These are phyloP conservation scores for Sciurus carolinensis DNA, from an alignment of 2,797 vertebrate genomes.

Conservation along the genomic window DNA sequence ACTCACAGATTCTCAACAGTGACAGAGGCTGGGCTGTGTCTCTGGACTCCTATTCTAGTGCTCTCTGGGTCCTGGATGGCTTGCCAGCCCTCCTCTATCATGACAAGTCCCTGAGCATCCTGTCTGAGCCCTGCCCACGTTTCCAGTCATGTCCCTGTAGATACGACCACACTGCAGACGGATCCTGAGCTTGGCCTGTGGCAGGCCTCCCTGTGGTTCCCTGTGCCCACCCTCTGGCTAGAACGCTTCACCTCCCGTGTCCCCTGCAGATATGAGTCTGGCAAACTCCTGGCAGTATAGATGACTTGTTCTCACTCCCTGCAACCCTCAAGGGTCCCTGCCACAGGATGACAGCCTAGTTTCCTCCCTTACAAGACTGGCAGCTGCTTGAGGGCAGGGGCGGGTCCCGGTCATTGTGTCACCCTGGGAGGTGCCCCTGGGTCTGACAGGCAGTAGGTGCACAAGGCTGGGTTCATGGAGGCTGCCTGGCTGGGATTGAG, in stretches of 20 bases:
- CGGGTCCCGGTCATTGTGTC: not conserved
- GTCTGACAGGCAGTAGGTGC: not conserved
- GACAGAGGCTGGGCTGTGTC: not conserved
- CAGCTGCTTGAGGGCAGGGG: not conserved
- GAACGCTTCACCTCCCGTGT: too few relatives aligned
- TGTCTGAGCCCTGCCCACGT: not conserved
- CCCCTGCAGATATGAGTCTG: too few relatives aligned
- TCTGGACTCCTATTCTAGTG: not conserved
- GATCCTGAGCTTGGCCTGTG: too few relatives aligned
- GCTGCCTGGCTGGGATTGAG: not conserved
- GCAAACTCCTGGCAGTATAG: too few relatives aligned
- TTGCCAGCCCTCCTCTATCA: accelerated
- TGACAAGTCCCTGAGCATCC: accelerated
- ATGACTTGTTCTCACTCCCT: too few relatives aligned
- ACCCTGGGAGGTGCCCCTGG: not conserved
- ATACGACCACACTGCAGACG: too few relatives aligned
- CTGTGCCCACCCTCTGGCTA: too few relatives aligned
- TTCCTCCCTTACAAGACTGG: not conserved
- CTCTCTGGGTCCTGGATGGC: not conserved
- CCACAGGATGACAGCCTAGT: accelerated
- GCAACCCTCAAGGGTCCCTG: not conserved
- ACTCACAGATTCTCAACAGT: not conserved
- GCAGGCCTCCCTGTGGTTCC: too few relatives aligned
- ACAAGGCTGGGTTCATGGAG: not conserved
- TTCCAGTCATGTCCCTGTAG: not conserved